These are phyloP conservation scores for Naso thynnoides DNA, from an alignment of 2,797 vertebrate species.

Conservation along the genomic window DNA sequence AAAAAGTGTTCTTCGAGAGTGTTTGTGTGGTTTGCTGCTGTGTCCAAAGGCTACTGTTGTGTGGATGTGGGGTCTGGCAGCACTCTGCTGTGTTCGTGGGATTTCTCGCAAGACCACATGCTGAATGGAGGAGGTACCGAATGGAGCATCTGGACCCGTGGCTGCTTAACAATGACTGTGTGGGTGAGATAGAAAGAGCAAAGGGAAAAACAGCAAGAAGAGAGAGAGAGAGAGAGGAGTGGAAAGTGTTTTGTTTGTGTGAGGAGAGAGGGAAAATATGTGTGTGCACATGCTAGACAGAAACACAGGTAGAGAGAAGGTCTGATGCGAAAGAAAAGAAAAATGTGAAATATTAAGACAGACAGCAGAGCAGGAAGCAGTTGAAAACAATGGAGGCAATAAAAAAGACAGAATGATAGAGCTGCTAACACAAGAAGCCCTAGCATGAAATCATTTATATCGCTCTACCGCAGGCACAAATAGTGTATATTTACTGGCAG, in stretches of 20 bases:
- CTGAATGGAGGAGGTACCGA: conserved; percentile 54
- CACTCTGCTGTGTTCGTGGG: conserved; percentile 72
- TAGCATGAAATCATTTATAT: conserved; percentile 65
- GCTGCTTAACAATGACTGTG: conserved; percentile 57
- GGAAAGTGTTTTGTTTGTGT: conserved; percentile 16
- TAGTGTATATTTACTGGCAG: conserved; percentile 60
- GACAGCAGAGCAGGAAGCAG: conserved; percentile 19
- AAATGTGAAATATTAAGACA: conserved; percentile 23
- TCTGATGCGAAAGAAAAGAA: conserved; percentile 4
- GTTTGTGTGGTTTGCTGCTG: conserved; percentile 63
- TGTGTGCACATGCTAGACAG: neutral
- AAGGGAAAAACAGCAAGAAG: neutral
- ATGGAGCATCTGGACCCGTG: conserved; percentile 52
- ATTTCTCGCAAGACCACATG: conserved; percentile 62
- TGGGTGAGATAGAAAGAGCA: conserved; percentile 47
- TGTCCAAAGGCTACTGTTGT: conserved; percentile 70
- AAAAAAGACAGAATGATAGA: conserved; percentile 30
- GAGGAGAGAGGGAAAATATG: neutral
- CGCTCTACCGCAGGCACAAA: conserved; percentile 49
- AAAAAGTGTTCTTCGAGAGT: conserved; percentile 59
- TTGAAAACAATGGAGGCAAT: conserved; percentile 36
- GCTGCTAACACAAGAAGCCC: conserved; percentile 39
- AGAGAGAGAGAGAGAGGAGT: neutral
- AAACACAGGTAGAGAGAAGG: conserved; percentile 21
- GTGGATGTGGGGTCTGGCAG: conserved; percentile 69